These are phyloP conservation scores for Limnodromus scolopaceus DNA, from an alignment of 2,797 vertebrate species.

Conservation along the genomic window DNA sequence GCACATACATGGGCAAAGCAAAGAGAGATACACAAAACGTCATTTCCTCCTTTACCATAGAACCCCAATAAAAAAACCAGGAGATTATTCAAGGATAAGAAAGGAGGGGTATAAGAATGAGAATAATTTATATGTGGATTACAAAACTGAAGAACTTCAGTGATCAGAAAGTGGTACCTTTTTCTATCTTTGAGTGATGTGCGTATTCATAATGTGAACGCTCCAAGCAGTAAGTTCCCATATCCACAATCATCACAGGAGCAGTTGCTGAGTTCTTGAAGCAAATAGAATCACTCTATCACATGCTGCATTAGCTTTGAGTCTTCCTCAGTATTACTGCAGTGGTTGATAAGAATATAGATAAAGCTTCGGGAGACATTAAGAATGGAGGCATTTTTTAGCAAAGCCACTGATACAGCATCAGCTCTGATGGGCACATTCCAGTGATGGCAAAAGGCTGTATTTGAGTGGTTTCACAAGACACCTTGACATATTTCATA, in stretches of 20 bases:
- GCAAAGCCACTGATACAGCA: neutral
- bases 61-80: neutral
- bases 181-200: conserved; percentile 48
- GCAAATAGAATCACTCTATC: conserved; percentile 70
- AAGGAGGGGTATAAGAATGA: neutral
- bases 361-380: conserved; percentile 47
- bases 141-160: conserved; percentile 55
- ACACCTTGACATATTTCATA: neutral
- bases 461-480: neutral
- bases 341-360: conserved; percentile 63
- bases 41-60: neutral
- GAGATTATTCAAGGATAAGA: neutral
- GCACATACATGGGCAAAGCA: neutral
- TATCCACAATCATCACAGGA: conserved; percentile 61
- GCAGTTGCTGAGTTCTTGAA: conserved; percentile 65
- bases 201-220: conserved; percentile 32
- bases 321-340: conserved; percentile 58
- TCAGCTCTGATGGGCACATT: neutral
- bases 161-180: conserved; percentile 40
- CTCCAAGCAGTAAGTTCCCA: conserved; percentile 60
- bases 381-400: conserved; percentile 18
- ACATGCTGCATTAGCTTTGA: conserved; percentile 70
- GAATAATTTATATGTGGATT: conserved; percentile 38
- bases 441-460: neutral
- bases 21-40: neutral